Evolutionary conservation across 2,797 vertebrate genomes (phyloP).

Genomic region (Hirundo rustica): DNA sequence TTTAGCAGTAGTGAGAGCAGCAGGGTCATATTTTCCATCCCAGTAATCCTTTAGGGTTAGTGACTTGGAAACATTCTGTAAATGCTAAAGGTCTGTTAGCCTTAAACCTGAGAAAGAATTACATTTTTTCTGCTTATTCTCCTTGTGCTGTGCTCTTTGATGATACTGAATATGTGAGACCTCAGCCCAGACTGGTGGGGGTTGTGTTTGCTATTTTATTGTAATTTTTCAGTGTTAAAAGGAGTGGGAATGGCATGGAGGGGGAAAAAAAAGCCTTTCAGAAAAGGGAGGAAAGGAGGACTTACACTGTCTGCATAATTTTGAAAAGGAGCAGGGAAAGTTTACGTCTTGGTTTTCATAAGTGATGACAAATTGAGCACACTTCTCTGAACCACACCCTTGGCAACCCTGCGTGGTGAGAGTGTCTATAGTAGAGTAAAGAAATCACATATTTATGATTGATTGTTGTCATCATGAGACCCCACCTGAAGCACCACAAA

Average conservation of each 20-base stretch:
- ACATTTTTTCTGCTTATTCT: neutral
- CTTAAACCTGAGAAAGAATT: neutral
- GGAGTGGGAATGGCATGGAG: neutral
- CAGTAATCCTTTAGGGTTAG: neutral
- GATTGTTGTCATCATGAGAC: neutral
- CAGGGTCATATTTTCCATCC: neutral
- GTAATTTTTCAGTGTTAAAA: neutral
- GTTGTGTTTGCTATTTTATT: neutral
- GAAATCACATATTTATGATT: accelerated
- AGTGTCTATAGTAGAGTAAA: neutral
- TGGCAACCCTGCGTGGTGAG: accelerated
- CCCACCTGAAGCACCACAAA: accelerated
- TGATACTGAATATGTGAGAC: neutral
- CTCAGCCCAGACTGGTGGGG: neutral
- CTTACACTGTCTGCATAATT: neutral
- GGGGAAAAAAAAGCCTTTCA: neutral
- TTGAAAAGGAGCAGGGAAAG: neutral
- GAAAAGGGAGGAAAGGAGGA: neutral
- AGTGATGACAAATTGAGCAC: neutral
- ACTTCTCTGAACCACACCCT: neutral
- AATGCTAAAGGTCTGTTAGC: neutral
- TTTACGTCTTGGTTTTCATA: neutral
- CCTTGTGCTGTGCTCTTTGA: neutral
- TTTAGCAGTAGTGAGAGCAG: neutral
- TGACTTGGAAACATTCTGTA: neutral